A percentile compares a stretch with the other conserved stretches of the same genome.
Evolutionary conservation across 2,888 invertebrate genomes (phyloP).

Genomic region (Epinotia bilunana): DNA sequence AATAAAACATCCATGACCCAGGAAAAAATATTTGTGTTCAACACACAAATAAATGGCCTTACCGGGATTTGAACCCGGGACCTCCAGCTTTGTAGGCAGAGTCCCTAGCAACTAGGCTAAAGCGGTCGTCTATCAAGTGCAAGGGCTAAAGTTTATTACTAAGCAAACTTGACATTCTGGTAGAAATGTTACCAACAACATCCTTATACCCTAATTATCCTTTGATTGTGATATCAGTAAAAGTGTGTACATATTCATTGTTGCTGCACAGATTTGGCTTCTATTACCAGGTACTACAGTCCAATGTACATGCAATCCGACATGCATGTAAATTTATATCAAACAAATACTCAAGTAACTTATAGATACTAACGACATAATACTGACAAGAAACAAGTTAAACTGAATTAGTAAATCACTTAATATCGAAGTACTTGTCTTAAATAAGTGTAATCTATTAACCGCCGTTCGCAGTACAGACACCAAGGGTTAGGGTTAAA

Average conservation of each 20-base stretch:
- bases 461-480: slow-evolving; percentile 13
- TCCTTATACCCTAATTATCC: background rate
- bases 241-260: slow-evolving; percentile 5
- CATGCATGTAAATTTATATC: background rate
- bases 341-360: background rate
- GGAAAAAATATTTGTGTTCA: no score
- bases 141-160: background rate
- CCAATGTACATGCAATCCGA: background rate
- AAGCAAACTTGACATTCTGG: background rate
- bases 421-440: slow-evolving; percentile 19
- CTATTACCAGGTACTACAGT: background rate
- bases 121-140: background rate
- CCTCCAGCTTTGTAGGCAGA: no score
- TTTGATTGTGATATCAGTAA: slow-evolving; percentile 15
- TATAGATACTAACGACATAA: slow-evolving; percentile 18
- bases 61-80: no score
- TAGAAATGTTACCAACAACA: slow-evolving; percentile 1
- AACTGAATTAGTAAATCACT: slow-evolving; percentile 30
- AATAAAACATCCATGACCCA: no score
- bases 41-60: no score
- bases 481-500: slow-evolving; percentile 10
- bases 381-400: slow-evolving; percentile 24
- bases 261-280: slow-evolving; percentile 2
- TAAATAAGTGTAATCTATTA: slow-evolving; percentile 28
- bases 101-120: no score